Evolutionary conservation across 2,797 vertebrate species (phyloP).

Genomic region (Hypotaenidia philippensis): DNA sequence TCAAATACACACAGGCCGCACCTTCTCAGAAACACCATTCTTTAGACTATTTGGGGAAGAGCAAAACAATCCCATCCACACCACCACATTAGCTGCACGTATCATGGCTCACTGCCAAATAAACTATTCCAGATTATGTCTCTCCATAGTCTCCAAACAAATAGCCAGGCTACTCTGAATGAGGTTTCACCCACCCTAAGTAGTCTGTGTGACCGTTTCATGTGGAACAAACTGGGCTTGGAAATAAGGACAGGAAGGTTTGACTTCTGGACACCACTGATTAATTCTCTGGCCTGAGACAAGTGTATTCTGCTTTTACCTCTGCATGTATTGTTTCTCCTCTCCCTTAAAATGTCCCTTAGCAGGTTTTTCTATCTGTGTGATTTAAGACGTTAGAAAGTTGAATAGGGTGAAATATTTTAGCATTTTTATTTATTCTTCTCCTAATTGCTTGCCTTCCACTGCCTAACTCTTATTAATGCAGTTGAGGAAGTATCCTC

Average conservation of each 20-base stretch:
- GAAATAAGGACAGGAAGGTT: rapidly evolving
- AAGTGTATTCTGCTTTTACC: not conserved
- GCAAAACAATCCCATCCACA: not conserved
- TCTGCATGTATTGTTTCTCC: not conserved
- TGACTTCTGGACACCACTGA: not conserved
- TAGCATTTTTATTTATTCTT: not conserved
- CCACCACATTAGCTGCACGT: not conserved
- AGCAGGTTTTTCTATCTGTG: not conserved
- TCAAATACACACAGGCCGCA: not conserved
- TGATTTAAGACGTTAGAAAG: not conserved
- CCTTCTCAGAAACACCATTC: not conserved
- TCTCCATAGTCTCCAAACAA: not conserved
- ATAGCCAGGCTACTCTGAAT: not conserved
- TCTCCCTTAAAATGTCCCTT: not conserved
- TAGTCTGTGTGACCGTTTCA: not conserved
- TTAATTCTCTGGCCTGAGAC: not conserved
- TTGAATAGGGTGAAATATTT: not conserved
- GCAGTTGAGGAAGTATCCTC: not conserved
- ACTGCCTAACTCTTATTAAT: not conserved
- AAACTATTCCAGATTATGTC: not conserved
- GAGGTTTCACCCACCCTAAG: not conserved
- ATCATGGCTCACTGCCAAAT: not conserved
- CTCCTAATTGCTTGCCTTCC: not conserved
- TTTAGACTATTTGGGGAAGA: not conserved
- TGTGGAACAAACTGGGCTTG: not conserved